phyloP scores from a whole-genome alignment of 2,113 vertebrate genomes.

The Willisornis vidua region DNA sequence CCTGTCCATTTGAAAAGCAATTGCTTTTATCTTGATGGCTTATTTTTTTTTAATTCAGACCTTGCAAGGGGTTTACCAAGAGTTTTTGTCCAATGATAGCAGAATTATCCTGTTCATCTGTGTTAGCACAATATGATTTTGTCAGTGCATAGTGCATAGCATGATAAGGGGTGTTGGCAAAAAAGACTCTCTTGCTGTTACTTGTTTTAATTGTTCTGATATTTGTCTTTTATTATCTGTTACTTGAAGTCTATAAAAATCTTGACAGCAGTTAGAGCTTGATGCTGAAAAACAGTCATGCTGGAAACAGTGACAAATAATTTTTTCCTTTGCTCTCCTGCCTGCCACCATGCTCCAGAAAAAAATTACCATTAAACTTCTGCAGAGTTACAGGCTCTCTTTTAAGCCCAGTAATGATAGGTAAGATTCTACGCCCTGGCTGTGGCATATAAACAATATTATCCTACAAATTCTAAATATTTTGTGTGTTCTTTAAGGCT shows the following conservation, averaged over 20 bases:
- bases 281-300: background rate
- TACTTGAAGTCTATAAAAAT: background rate
- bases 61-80: background rate
- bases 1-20: background rate
- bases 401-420: background rate
- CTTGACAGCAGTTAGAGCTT: background rate
- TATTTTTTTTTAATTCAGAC: constrained; percentile 16
- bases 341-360: background rate
- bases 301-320: background rate
- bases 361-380: background rate
- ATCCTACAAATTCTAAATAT: background rate
- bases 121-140: background rate
- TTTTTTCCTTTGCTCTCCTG: background rate
- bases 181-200: background rate
- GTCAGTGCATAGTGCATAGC: background rate
- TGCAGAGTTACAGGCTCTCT: background rate
- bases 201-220: background rate
- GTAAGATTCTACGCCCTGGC: background rate
- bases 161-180: background rate
- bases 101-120: background rate
- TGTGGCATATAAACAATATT: background rate
- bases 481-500: background rate
- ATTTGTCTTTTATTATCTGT: background rate
- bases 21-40: constrained; percentile 11
- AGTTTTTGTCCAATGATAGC: background rate